phyloP scores from a whole-genome alignment of 2,888 invertebrate genomes.

The Leptopilina syphax region DNA sequence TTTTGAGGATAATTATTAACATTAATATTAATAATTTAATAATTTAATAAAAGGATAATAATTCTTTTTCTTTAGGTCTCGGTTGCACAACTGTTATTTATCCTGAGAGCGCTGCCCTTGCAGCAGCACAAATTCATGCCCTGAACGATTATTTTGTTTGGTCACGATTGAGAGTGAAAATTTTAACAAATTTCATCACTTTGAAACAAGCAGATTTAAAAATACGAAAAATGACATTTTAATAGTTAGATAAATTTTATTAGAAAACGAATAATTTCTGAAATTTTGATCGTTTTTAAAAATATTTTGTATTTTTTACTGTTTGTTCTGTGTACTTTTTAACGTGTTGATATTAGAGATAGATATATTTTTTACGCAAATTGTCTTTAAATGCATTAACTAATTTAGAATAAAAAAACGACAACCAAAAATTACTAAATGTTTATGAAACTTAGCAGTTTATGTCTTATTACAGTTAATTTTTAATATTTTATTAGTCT shows the following conservation, averaged over 20 bases:
- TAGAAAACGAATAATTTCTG: not conserved
- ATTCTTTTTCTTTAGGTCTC: constrained; percentile 78
- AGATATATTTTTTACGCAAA: constrained; percentile 48
- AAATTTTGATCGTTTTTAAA: not conserved
- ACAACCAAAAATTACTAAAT: constrained; percentile 46
- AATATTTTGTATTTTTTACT: constrained; percentile 41
- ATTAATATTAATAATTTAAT: too few species aligned
- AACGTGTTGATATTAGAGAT: constrained; percentile 46
- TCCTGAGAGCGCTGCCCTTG: constrained; percentile 94
- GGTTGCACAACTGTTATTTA: constrained; percentile 96
- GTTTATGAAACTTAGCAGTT: constrained; percentile 66
- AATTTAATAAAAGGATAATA: not conserved
- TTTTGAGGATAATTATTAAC: too few species aligned
- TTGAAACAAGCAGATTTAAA: constrained; percentile 85
- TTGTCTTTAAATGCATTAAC: constrained; percentile 48
- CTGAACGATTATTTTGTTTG: constrained; percentile 92
- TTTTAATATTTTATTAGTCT: constrained; percentile 59
- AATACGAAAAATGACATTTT: constrained; percentile 52
- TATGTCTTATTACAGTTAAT: constrained; percentile 68
- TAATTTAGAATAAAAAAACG: too few species aligned
- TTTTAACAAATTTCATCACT: constrained; percentile 87
- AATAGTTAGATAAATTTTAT: not conserved
- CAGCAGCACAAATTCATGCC: constrained; percentile 94
- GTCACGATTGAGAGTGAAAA: constrained; percentile 89
- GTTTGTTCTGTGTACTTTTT: constrained; percentile 48